A percentile compares a stretch with the other conserved stretches of the same genome.
phyloP scores from a whole-genome alignment of 35 echinoderm and acorn worm species.

The Apostichopus japonicus region DNA sequence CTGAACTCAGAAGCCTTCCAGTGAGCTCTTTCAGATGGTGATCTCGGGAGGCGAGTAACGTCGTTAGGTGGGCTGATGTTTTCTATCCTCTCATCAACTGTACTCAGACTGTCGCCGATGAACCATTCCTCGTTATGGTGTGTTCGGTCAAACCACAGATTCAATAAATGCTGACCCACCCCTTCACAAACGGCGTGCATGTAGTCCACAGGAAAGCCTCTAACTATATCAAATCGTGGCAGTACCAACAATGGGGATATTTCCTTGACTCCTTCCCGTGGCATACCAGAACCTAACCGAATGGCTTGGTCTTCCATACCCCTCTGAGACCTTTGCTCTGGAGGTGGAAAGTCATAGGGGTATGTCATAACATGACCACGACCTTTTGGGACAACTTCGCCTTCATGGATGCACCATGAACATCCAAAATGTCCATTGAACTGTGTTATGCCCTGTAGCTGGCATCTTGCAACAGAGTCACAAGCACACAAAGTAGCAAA shows the following conservation, averaged over 20 bases:
- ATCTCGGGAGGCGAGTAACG: constrained; percentile 28
- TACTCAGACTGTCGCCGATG: background rate
- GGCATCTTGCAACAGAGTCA: constrained; percentile 43
- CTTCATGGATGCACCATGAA: constrained; percentile 41
- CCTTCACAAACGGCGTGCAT: constrained; percentile 22
- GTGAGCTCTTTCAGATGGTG: constrained; percentile 15
- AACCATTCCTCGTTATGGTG: background rate
- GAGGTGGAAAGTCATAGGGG: background rate
- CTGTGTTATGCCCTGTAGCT: constrained; percentile 25
- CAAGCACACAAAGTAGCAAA: constrained; percentile 10
- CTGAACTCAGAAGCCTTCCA: constrained; percentile 41
- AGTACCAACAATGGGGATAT: too few species aligned
- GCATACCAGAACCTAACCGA: background rate
- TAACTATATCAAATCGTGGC: constrained; percentile 37
- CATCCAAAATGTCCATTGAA: constrained; percentile 56
- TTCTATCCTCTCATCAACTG: constrained; percentile 13
- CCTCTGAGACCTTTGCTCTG: background rate
- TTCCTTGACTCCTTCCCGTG: too few species aligned
- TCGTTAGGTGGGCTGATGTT: constrained; percentile 1
- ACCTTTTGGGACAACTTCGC: constrained; percentile 27
- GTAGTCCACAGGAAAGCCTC: too few species aligned
- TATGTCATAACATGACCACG: constrained; percentile 24
- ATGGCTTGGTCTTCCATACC: constrained; percentile 2
- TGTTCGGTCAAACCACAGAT: constrained; percentile 23
- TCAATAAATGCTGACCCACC: constrained; percentile 10